Evolutionary conservation across 1,140 invertebrate genomes (phyloP).

Genomic region (Pachypeltis micranthus): DNA sequence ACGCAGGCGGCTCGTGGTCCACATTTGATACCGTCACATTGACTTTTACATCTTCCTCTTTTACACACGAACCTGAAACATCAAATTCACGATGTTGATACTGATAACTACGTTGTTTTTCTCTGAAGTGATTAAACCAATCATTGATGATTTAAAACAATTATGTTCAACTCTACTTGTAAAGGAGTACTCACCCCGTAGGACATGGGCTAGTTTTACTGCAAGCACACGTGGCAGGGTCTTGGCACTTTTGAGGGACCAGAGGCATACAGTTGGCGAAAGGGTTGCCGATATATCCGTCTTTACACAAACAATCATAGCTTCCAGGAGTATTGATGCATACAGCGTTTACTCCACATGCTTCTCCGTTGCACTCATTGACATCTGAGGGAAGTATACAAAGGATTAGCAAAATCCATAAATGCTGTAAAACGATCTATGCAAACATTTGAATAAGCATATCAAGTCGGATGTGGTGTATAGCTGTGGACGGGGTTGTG

Average conservation of each 20-base stretch:
- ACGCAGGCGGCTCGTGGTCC: conserved; percentile 70
- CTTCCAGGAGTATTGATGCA: conserved; percentile 79
- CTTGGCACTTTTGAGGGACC: conserved; percentile 50
- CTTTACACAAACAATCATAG: conserved; percentile 75
- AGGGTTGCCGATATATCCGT: conserved; percentile 70
- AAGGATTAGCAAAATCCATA: too few relatives aligned
- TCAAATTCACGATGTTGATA: neutral
- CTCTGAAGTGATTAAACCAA: neutral
- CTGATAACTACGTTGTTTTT: neutral
- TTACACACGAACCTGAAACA: conserved; percentile 47
- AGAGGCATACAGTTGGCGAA: conserved; percentile 61
- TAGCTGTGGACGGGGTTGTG: too few relatives aligned
- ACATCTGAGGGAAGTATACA: too few relatives aligned
- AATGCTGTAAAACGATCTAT: too few relatives aligned
- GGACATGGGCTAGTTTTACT: conserved; percentile 56
- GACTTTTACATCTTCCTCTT: conserved; percentile 53
- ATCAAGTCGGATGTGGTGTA: too few relatives aligned
- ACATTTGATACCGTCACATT: conserved; percentile 59
- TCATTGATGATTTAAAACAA: neutral
- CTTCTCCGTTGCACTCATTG: conserved; percentile 67
- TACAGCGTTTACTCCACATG: conserved; percentile 72
- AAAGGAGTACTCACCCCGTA: conserved; percentile 40
- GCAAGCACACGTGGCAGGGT: conserved; percentile 56
- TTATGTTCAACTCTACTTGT: too few relatives aligned
- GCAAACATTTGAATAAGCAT: too few relatives aligned